These are phyloP conservation scores for Phataginus tetradactyla DNA, from an alignment of 2,797 vertebrate species.

Conservation along the genomic window DNA sequence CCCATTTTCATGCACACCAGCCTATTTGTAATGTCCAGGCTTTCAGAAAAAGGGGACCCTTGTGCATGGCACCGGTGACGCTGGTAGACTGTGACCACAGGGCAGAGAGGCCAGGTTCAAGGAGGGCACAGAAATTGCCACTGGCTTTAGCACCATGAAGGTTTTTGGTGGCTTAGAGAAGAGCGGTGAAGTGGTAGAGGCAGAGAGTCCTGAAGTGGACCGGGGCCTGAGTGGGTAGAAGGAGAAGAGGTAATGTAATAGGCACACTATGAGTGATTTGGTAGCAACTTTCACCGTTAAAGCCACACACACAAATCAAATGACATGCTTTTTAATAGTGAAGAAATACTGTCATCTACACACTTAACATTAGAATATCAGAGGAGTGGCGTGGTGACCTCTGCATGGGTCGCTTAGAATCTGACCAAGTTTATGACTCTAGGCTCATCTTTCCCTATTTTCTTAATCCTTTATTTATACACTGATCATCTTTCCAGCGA, in stretches of 20 bases:
- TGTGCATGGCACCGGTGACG: background rate
- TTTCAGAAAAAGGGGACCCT: background rate
- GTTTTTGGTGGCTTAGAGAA: background rate
- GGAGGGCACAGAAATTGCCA: background rate
- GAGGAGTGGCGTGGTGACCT: background rate
- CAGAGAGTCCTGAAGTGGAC: background rate
- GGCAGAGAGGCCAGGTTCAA: background rate
- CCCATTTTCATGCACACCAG: accelerated
- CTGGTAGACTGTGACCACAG: background rate
- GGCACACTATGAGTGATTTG: background rate
- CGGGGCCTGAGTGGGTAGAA: background rate
- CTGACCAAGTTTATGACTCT: background rate
- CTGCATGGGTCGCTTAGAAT: background rate
- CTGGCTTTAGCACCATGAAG: background rate
- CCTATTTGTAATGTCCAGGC: background rate
- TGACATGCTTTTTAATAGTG: background rate
- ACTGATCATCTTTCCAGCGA: background rate
- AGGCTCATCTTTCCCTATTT: background rate
- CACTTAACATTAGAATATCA: background rate
- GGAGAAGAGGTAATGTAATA: background rate
- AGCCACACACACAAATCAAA: background rate
- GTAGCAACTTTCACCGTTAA: background rate
- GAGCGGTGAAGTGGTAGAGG: background rate
- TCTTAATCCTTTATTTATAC: background rate
- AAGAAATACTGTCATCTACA: background rate